phyloP scores from a whole-genome alignment of 2,113 vertebrate genomes.

The Silurus glanis region DNA sequence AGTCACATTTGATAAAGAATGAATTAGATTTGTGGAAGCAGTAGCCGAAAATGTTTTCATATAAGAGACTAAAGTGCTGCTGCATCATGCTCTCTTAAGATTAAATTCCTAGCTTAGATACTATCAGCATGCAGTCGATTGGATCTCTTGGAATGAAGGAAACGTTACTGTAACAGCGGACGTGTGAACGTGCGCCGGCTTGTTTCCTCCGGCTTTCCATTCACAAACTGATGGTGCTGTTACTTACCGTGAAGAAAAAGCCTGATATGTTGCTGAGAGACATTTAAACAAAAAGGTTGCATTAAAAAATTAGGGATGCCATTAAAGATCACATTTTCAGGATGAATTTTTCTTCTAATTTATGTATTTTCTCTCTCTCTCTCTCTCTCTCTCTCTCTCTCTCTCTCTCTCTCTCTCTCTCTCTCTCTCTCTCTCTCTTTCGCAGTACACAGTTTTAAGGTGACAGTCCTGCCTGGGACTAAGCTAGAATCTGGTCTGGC shows the following conservation, averaged over 20 bases:
- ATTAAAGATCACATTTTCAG: not conserved
- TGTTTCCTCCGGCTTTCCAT: too few species aligned
- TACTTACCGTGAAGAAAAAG: not conserved
- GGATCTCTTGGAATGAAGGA: not conserved
- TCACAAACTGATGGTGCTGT: not conserved
- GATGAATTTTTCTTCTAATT: not conserved
- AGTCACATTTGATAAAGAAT: not conserved
- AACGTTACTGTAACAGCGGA: too few species aligned
- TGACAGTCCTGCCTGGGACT: slow-evolving; percentile 88
- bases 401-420: not conserved
- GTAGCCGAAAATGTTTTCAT: not conserved
- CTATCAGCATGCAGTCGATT: not conserved
- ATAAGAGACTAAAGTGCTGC: not conserved
- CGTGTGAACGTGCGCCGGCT: too few species aligned
- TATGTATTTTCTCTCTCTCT: not conserved
- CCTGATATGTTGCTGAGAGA: not conserved
- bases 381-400: not conserved
- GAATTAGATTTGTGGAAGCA: not conserved
- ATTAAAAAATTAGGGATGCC: not conserved
- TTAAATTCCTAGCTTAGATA: not conserved
- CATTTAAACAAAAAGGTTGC: not conserved
- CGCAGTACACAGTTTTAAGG: slow-evolving; percentile 90
- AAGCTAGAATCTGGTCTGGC: slow-evolving; percentile 90
- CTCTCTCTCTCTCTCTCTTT: not conserved
- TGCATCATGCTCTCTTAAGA: not conserved